Percentiles rank a stretch among this genome's conserved stretches.
Evolutionary conservation across 1,140 invertebrate genomes (phyloP).

Genomic region (Phymorhynchus buccinoides): DNA sequence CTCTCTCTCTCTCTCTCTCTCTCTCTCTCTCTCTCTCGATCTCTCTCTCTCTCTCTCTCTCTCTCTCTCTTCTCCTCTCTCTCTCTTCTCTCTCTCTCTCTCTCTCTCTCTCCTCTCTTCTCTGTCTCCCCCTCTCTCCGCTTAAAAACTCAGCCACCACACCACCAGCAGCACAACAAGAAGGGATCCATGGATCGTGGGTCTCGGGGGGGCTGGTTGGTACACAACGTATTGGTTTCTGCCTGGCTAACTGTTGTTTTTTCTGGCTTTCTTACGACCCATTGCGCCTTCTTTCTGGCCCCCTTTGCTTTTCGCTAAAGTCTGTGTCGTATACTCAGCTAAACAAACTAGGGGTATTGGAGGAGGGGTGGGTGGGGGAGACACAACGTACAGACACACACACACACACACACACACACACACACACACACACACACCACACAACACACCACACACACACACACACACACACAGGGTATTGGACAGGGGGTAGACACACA

Average conservation of each 20-base stretch:
- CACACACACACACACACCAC: too few relatives aligned
- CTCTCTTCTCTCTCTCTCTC: conserved; percentile 21
- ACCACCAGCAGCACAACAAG: not conserved
- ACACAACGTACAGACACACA: too few relatives aligned
- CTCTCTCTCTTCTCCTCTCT: conserved; percentile 25
- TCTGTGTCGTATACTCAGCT: not conserved
- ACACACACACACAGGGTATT: too few relatives aligned
- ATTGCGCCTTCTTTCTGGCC: not conserved
- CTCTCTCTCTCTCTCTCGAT: not conserved
- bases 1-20: not conserved
- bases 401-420: too few relatives aligned
- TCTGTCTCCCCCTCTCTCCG: too few relatives aligned
- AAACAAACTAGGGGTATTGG: not conserved
- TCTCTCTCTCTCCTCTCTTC: not conserved
- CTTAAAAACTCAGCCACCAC: not conserved
- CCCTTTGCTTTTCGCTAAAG: not conserved
- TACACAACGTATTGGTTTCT: not conserved
- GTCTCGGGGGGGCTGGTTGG: not conserved
- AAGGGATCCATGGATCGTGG: too few relatives aligned
- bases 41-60: conserved; percentile 9
- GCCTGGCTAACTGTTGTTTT: not conserved
- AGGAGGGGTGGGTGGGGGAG: too few relatives aligned
- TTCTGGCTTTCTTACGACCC: not conserved
- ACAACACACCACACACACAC: too few relatives aligned
- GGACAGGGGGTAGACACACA: too few relatives aligned